phyloP scores from a whole-genome alignment of 2,888 invertebrate species.

The Pseudococcus longispinus region DNA sequence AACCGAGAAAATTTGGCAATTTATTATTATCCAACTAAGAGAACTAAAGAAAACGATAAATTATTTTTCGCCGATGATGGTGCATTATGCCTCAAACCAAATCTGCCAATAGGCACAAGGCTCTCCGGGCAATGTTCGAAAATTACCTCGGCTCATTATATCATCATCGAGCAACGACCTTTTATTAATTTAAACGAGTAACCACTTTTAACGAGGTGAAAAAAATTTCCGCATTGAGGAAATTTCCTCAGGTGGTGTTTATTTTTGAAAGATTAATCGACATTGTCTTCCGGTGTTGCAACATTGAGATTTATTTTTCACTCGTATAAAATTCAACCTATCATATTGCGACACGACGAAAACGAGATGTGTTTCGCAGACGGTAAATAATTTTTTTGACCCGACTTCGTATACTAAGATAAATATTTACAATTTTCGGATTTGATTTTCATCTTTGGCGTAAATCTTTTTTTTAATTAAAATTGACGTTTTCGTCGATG shows the following conservation, averaged over 20 bases:
- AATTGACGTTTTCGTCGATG: not conserved
- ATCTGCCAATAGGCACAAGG: not conserved
- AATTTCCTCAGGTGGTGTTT: not conserved
- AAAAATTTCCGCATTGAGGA: not conserved
- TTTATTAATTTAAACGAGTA: not conserved
- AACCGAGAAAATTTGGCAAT: not conserved
- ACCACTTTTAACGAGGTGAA: not conserved
- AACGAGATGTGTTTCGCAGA: not conserved
- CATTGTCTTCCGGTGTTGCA: not conserved
- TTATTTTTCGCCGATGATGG: not conserved
- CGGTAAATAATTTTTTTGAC: conserved; percentile 11
- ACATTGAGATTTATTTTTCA: not conserved
- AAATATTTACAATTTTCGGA: conserved; percentile 5
- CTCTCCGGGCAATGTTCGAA: not conserved
- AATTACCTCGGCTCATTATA: not conserved
- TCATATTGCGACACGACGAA: not conserved
- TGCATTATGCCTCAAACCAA: not conserved
- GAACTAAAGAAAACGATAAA: not conserved
- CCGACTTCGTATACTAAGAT: not conserved
- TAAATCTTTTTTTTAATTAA: conserved; percentile 10
- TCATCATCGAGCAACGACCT: conserved; percentile 16
- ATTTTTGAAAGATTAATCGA: not conserved
- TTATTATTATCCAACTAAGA: not conserved
- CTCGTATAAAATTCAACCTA: not conserved
- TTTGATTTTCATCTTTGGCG: not conserved